Evolutionary conservation across 2,113 vertebrate genomes (phyloP).

Genomic region (Nestor notabilis): DNA sequence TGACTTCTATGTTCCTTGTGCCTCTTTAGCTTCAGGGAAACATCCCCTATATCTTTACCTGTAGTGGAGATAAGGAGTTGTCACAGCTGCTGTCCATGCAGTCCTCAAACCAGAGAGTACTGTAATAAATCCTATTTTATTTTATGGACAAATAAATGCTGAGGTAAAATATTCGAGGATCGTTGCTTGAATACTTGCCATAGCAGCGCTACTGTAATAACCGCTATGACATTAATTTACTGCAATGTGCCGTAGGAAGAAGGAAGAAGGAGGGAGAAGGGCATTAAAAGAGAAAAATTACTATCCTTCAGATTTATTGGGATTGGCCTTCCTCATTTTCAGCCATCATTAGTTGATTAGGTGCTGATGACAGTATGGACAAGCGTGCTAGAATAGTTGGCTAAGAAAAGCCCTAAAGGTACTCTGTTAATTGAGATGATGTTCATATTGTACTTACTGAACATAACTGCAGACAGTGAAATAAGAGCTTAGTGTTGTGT

Average conservation of each 20-base stretch:
- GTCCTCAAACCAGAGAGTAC: slow-evolving; percentile 80
- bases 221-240: slow-evolving; percentile 84
- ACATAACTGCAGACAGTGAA: slow-evolving; percentile 68
- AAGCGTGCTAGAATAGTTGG: slow-evolving; percentile 70
- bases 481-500: slow-evolving; percentile 44
- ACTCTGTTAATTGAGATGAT: slow-evolving; percentile 80
- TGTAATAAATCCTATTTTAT: slow-evolving; percentile 84
- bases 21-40: background rate
- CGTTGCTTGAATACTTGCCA: slow-evolving; percentile 79
- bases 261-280: slow-evolving; percentile 79
- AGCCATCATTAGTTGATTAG: slow-evolving; percentile 90
- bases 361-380: slow-evolving; percentile 81
- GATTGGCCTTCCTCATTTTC: slow-evolving; percentile 86
- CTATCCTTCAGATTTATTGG: slow-evolving; percentile 83
- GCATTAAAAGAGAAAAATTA: slow-evolving; percentile 87
- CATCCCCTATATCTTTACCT: slow-evolving; percentile 65
- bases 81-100: slow-evolving; percentile 76
- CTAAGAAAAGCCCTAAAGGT: slow-evolving; percentile 75
- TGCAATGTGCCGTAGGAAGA: slow-evolving; percentile 79
- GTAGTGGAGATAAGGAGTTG: slow-evolving; percentile 67
- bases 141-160: slow-evolving; percentile 92
- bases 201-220: slow-evolving; percentile 79
- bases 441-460: slow-evolving; percentile 73
- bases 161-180: slow-evolving; percentile 86
- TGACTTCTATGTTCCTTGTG: background rate